Conservation (phyloP, 2,797 vertebrate species). For the Tragopan temminckii region DNA sequence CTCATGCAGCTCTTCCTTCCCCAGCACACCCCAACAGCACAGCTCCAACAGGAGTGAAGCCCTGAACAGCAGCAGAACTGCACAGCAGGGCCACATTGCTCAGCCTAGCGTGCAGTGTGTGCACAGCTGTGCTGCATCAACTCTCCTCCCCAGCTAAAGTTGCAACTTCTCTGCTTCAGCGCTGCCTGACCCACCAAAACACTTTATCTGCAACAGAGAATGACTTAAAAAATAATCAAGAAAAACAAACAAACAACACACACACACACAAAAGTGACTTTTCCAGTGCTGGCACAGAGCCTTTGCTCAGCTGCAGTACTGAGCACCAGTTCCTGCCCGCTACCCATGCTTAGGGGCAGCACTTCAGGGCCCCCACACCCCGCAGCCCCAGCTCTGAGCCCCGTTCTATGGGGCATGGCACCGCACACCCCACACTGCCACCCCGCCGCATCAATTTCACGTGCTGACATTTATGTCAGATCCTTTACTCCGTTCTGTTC, state of each 20-base stretch:
- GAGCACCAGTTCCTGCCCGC: neutral
- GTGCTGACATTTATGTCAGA: constrained; percentile 76
- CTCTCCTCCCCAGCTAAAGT: neutral
- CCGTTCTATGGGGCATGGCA: neutral
- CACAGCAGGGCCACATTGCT: neutral
- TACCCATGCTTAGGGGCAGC: neutral
- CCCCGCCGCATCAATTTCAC: neutral
- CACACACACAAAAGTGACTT: neutral
- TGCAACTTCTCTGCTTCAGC: neutral
- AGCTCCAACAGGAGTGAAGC: neutral
- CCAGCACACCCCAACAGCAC: neutral
- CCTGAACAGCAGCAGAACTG: neutral
- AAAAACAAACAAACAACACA: neutral
- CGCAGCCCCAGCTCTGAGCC: no score
- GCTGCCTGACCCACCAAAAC: neutral
- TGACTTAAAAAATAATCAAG: neutral
- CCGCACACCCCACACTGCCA: neutral
- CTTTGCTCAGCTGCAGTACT: neutral
- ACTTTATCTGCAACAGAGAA: neutral
- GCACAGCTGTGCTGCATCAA: neutral
- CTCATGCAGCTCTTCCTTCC: no score
- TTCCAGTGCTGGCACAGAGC: neutral
- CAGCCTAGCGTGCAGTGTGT: neutral
- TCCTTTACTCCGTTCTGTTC: constrained; percentile 76
- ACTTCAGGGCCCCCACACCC: no score